Base-by-base conservation (phyloP, 1,140 invertebrate genomes). In the Lerema accius region DNA sequence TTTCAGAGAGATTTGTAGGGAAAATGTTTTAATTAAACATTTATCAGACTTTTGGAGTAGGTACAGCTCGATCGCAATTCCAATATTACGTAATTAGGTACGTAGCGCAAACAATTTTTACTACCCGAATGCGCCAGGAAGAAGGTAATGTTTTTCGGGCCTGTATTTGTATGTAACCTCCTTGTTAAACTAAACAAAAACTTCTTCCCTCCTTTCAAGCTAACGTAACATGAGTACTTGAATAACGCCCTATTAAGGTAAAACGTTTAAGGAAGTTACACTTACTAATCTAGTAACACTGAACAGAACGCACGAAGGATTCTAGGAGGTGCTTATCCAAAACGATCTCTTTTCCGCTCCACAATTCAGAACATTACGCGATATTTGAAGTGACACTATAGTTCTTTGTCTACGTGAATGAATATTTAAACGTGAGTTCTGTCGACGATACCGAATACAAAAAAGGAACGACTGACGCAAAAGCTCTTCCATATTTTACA, bases 321-420 rank as follows among this genome's bases (percentile, higher is more conserved):
- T 61, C 51, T 69, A 43, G 28, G 56, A 64, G 73, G 72, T 72
- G 67, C 67, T 81, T 76, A 81, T 68, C 67, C 49, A 68, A 71
- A 67, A 73, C 65, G 66, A 69, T 67, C 51, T 67, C 46, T 67
- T 73, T 79, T 73, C 69, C 63, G 63, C 45, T 71, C 66, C 65
- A 67, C 67, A 45, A 74, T 73, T 70, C 71, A 69, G 64, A 66
- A 62, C 61, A 71, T 74, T 74, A 74, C 65, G 42, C 49, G 43
- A 68, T 65, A 73, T 69, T 63, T 66, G 66, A 69, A 68, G 63
- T 69, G 69, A 70, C 67, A 67, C 48, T 61, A 37, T 67, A 65
- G 42, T 45, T 53, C 45, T 59, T 64, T 68, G 51, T 45, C 42
- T 60, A 48, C 45, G 16, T 56, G 35, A 56, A 64, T 50, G 35